A percentile compares a stretch with the other conserved stretches of the same genome.
Evolutionary conservation across 1,140 invertebrate species (phyloP).

Genomic region (Drosophila bocki): DNA sequence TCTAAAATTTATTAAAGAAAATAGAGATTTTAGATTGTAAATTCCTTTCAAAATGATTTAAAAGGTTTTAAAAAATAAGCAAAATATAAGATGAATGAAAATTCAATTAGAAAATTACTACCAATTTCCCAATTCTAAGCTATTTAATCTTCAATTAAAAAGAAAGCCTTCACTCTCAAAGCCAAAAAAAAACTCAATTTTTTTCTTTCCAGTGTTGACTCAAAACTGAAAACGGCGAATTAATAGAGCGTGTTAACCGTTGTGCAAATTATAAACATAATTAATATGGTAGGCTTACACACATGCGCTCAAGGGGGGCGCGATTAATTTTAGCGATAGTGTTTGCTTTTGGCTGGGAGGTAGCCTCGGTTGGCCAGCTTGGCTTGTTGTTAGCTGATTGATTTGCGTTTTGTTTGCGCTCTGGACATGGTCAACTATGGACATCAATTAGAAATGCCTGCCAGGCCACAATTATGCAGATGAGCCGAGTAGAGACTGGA

Average conservation of each 20-base stretch:
- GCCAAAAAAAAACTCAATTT: background rate
- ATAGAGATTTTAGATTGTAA: background rate
- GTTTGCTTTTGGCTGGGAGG: constrained; percentile 74
- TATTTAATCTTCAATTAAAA: background rate
- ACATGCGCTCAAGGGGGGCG: constrained; percentile 29
- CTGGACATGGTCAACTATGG: constrained; percentile 67
- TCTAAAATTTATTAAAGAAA: background rate
- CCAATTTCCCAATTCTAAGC: too few relatives aligned
- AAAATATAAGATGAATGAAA: background rate
- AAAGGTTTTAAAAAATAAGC: background rate
- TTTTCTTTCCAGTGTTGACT: constrained; percentile 20
- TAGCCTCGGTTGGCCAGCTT: constrained; percentile 22
- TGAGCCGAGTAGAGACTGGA: constrained; percentile 25
- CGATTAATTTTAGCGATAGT: constrained; percentile 79
- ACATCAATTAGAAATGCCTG: constrained; percentile 81
- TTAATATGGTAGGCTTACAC: constrained; percentile 71
- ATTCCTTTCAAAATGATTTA: too few relatives aligned
- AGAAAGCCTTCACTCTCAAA: background rate
- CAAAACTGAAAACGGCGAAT: constrained; percentile 51
- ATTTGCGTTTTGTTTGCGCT: constrained; percentile 79
- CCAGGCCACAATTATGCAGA: constrained; percentile 77
- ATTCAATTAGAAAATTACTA: background rate
- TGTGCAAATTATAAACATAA: constrained; percentile 84
- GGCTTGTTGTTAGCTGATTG: constrained; percentile 80
- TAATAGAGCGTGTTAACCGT: constrained; percentile 84